Conservation (phyloP, 2,113 vertebrate genomes). For the Sceloporus undulatus region DNA sequence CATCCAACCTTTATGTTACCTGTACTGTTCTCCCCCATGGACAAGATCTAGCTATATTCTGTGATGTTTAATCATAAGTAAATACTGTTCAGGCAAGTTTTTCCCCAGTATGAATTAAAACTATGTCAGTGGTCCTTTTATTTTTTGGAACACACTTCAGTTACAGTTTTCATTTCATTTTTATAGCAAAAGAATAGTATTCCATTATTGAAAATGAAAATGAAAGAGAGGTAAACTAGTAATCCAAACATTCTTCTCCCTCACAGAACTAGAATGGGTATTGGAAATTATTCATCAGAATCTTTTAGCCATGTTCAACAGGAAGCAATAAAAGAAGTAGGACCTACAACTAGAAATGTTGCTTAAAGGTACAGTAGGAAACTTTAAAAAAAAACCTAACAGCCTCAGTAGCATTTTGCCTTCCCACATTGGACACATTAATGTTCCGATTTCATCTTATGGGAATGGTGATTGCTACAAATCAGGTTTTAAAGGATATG, state of each 20-base stretch:
- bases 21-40: background rate
- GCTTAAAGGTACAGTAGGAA: background rate
- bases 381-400: background rate
- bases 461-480: background rate
- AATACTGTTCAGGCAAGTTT: background rate
- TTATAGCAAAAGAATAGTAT: background rate
- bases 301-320: background rate
- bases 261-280: background rate
- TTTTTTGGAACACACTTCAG: background rate
- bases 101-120: background rate
- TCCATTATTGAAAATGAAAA: background rate
- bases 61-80: background rate
- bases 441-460: background rate
- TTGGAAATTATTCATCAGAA: background rate
- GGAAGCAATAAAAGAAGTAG: background rate
- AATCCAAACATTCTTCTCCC: background rate
- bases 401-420: background rate
- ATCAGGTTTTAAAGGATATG: conserved; percentile 9
- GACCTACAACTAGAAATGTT: background rate
- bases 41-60: background rate
- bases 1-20: background rate
- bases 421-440: background rate
- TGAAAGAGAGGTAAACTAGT: background rate
- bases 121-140: background rate
- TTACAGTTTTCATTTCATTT: background rate